Percentiles rank a stretch among this genome's conserved stretches.
Conservation (phyloP, 2,113 vertebrate genomes). For the Heterotilapia buettikoferi region DNA sequence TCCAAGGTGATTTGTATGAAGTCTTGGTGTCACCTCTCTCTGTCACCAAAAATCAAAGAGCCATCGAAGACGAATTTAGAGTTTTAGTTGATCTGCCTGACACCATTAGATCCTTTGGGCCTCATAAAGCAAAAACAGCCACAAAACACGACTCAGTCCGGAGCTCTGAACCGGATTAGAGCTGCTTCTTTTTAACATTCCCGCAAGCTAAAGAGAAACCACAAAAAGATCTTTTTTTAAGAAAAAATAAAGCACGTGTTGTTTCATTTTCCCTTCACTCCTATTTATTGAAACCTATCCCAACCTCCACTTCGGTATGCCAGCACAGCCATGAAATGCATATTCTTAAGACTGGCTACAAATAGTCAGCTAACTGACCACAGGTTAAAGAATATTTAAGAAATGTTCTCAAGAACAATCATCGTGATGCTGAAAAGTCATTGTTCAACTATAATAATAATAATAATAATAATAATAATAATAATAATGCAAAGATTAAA, state of each 20-base stretch:
- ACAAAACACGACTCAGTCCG: accelerated
- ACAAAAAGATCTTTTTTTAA: accelerated
- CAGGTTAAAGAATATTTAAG: not conserved
- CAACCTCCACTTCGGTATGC: accelerated
- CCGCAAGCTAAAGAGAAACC: not conserved
- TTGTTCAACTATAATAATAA: not conserved
- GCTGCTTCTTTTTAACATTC: not conserved
- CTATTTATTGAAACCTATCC: not conserved
- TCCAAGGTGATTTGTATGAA: not conserved
- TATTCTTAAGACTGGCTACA: not conserved
- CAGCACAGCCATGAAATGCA: not conserved
- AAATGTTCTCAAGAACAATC: not conserved
- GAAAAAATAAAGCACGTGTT: accelerated
- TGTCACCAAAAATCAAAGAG: not conserved
- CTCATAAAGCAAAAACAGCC: not conserved
- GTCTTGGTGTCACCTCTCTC: accelerated
- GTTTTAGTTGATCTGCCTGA: not conserved
- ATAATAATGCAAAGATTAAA: not conserved
- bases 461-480: not conserved
- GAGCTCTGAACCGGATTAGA: accelerated
- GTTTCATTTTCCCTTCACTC: not conserved
- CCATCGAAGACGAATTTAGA: accelerated
- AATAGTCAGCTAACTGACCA: not conserved
- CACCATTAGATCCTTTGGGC: not conserved
- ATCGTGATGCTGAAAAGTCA: not conserved